Base-by-base conservation (phyloP, 2,888 invertebrate species). In the Myopa testacea region DNA sequence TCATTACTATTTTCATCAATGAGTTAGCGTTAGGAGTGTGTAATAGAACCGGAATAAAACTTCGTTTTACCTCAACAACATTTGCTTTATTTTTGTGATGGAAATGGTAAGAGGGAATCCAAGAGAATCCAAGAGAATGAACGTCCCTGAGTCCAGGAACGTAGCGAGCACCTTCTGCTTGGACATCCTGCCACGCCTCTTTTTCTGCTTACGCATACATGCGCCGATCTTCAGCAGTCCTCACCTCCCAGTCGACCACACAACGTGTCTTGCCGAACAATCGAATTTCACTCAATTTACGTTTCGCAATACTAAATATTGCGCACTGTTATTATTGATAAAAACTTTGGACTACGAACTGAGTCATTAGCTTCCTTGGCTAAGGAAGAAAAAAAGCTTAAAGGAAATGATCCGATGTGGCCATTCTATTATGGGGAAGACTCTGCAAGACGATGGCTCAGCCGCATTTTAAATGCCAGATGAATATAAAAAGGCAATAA, bases 1-100 rank as follows among this genome's bases (percentile, higher is more conserved):
- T 10, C 69, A 45, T 58, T 76, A 60, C 40, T 58, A 69, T 76
- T 69, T 69, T 50, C 69, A 69, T 76, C 69, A 76, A 76, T 76
- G 75, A 76, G 69, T 37, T 75, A 26, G 19, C 1, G 26, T 26
- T 26, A 26, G 26, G 26, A 26, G 1, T 26, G 26, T 26, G 2
- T 2, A 26, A 26, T 26, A 26, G 26, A 26, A 26, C 26, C 26
- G 2, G 26, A 26, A 26, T 26, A 26, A 26, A 26, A 26, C 26
- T 26, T 1, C 26, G 26, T 26, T 26, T 26, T 26, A 26, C 26
- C 1, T 2, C 1, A 26, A 26, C 26, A 26, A 26, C 26, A 2
- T 26, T 26, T 26, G 2, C 1, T 26, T 26, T 26, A 26, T 26
- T 26, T 1, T 26, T 26, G 26, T 26, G 26, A 26, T 26, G n/a